These are phyloP conservation scores for Gavia stellata DNA, from an alignment of 2,113 vertebrate genomes.

Conservation along the genomic window DNA sequence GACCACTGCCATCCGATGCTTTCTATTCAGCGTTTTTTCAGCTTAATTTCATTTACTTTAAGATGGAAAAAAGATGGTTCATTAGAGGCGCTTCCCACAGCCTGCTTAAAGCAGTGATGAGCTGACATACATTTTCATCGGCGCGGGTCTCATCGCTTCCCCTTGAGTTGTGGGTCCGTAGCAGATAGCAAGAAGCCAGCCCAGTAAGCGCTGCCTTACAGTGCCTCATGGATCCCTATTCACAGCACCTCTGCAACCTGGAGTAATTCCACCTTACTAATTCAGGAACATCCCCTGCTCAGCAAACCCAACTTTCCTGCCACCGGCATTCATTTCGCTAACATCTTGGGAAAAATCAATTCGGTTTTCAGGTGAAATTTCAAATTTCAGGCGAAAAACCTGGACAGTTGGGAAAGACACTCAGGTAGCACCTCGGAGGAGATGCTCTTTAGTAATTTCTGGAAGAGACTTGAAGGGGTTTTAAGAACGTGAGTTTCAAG, in stretches of 20 bases:
- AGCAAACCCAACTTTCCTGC: background rate
- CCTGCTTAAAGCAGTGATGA: background rate
- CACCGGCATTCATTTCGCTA: background rate
- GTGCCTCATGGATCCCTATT: background rate
- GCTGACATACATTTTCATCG: background rate
- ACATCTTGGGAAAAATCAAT: background rate
- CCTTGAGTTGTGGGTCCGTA: background rate
- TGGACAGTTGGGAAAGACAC: background rate
- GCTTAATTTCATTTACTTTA: background rate
- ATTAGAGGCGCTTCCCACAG: background rate
- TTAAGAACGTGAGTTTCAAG: background rate
- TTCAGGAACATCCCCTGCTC: background rate
- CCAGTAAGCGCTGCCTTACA: background rate
- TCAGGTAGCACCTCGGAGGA: background rate
- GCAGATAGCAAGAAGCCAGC: background rate
- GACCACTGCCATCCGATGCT: background rate
- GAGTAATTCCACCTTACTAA: background rate
- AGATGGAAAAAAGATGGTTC: background rate
- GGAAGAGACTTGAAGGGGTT: background rate
- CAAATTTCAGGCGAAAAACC: background rate
- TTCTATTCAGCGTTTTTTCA: background rate
- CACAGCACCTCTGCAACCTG: background rate
- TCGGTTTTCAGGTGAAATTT: background rate
- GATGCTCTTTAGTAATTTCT: background rate
- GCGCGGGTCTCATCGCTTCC: background rate